These are phyloP conservation scores for Pagrus major DNA, from an alignment of 2,113 vertebrate genomes.

Conservation along the genomic window DNA sequence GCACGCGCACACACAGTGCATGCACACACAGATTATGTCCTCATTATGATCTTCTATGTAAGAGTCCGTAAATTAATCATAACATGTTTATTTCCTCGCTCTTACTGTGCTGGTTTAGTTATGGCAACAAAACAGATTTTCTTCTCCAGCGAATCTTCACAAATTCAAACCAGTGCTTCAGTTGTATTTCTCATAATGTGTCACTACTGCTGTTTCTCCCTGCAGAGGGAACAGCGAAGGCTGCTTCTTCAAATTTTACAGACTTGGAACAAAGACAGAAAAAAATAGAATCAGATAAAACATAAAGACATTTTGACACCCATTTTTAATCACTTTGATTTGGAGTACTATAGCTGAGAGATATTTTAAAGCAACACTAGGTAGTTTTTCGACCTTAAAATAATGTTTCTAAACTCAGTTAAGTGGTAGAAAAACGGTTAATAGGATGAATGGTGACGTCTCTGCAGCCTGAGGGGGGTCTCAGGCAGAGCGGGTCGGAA, in stretches of 20 bases:
- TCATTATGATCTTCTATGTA: constrained; percentile 57
- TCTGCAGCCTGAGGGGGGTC: too few species aligned
- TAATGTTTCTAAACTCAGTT: too few species aligned
- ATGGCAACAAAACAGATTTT: constrained; percentile 52
- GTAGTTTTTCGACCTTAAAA: too few species aligned
- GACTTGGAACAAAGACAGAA: neutral
- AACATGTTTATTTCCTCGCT: constrained; percentile 61
- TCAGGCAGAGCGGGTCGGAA: too few species aligned
- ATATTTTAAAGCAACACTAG: too few species aligned
- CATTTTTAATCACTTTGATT: neutral
- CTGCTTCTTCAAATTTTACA: neutral
- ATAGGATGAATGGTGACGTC: too few species aligned
- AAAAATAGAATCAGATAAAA: neutral
- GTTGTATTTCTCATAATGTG: neutral
- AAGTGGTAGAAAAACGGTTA: too few species aligned
- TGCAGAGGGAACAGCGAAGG: neutral
- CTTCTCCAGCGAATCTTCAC: constrained; percentile 25
- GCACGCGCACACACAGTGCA: constrained; percentile 31
- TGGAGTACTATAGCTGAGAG: neutral
- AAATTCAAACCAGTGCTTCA: constrained; percentile 17
- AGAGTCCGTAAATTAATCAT: constrained; percentile 66
- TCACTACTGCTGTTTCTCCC: constrained; percentile 5
- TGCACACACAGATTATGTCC: constrained; percentile 45
- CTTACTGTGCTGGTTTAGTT: constrained; percentile 63
- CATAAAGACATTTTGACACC: neutral